A percentile compares a stretch with the other conserved stretches of the same genome.
Evolutionary conservation across 1,140 invertebrate genomes (phyloP).

Genomic region (Chrysopa pallens): DNA sequence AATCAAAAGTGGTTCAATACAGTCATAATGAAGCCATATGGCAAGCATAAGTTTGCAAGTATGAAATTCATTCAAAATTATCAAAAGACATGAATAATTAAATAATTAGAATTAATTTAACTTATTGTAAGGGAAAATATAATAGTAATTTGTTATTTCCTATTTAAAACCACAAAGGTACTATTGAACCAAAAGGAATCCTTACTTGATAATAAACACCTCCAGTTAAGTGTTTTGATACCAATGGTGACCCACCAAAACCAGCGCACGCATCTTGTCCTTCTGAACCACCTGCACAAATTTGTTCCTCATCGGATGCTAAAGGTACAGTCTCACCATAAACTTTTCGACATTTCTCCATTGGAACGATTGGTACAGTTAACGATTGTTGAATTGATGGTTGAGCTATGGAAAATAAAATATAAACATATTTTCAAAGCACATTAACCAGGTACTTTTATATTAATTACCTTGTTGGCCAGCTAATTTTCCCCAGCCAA

Average conservation of each 20-base stretch:
- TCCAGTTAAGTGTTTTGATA: slow-evolving; percentile 27
- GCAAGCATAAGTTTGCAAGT: too few species aligned
- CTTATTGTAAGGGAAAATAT: too few species aligned
- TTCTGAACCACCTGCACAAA: slow-evolving; percentile 46
- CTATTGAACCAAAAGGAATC: too few species aligned
- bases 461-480: slow-evolving; percentile 16
- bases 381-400: slow-evolving; percentile 24
- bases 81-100: too few species aligned
- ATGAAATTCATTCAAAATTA: too few species aligned
- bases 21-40: too few species aligned
- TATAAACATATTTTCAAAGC: slow-evolving; percentile 18
- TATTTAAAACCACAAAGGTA: too few species aligned
- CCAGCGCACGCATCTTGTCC: slow-evolving; percentile 47
- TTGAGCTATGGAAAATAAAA: slow-evolving; percentile 19
- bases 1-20: too few species aligned
- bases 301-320: slow-evolving; percentile 31
- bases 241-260: slow-evolving; percentile 46
- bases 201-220: slow-evolving; percentile 38
- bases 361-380: slow-evolving; percentile 29
- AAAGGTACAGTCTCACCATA: slow-evolving; percentile 34
- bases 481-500: slow-evolving; percentile 22
- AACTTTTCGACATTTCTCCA: slow-evolving; percentile 29
- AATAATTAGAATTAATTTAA: too few species aligned
- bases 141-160: too few species aligned
- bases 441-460: slow-evolving; percentile 14